Base-by-base conservation (phyloP, 2,113 vertebrate genomes). In the Rhizomys pruinosus region DNA sequence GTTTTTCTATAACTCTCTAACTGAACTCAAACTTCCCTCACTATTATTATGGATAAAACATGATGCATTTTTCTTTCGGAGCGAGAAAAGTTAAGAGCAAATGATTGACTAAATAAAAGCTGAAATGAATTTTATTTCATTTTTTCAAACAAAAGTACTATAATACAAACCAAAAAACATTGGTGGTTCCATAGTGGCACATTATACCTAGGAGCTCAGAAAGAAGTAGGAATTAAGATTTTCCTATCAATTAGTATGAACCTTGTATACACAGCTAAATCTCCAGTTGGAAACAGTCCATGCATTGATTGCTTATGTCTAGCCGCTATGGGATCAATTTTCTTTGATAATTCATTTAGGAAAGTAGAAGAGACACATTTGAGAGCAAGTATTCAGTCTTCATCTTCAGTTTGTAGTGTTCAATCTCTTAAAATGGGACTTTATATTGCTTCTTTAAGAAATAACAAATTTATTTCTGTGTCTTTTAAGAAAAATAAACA, bases 21-120 rank as follows among this genome's bases (percentile, higher is more conserved):
- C 0, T 81, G 44, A 93, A 87, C 87, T 90, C 29, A 87, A 71
- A 87, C 66, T 93, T 69, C 42, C 47, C 15, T 72, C 61, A 57
- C 42, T 39, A 44, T 25, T 80, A 4, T 37, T 89, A 32, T 55
- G 13, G 16, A 72, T 79, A 25, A 82, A 57, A 63, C 32, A 1
- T 69, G 22, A n/a, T 66, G 96, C n/a, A n/a, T 93, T 64, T 73
- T 77, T 82, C 80, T 64, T 77, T 86, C 74, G 3, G 34, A 20
- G 34, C 6, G 87, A 39, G 42, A 27, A 77, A 93, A 86, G 16
- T 57, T 37, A 71, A 84, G 84, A 92, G 71, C 13, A 64, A 89
- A 66, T 25, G 89, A 44, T 8, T 84, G 73, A 64, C 52, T 95
- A 92, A 69, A 7, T 22, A 32, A 84, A 91, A 86, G 23, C 4